These are phyloP conservation scores for Ia io DNA, from an alignment of 2,113 vertebrate genomes.

Conservation along the genomic window DNA sequence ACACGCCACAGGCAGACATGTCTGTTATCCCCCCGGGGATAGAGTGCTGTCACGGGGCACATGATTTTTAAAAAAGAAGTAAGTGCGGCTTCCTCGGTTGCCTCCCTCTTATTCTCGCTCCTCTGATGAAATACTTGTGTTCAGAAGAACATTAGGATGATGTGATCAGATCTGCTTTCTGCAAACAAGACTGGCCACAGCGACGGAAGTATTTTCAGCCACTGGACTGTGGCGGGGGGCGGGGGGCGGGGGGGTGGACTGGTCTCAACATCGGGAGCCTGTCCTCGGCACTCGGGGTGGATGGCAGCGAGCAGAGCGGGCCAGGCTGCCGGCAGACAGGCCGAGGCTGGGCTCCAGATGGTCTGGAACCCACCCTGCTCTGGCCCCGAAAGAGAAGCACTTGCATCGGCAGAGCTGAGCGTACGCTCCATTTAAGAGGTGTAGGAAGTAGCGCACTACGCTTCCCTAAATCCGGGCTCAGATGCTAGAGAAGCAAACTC, in stretches of 20 bases:
- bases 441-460: neutral
- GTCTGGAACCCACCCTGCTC: neutral
- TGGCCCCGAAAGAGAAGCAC: neutral
- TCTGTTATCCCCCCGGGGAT: neutral
- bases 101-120: neutral
- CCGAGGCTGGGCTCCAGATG: neutral
- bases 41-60: too few relatives aligned
- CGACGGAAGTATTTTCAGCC: neutral
- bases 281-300: slow-evolving; percentile 17
- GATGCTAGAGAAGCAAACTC: neutral
- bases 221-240: neutral
- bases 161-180: neutral
- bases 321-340: neutral
- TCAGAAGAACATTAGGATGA: neutral
- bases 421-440: neutral
- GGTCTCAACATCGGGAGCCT: neutral
- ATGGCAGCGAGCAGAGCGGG: neutral
- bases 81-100: neutral
- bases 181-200: neutral
- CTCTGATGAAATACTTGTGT: neutral
- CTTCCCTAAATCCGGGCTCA: neutral
- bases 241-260: too few relatives aligned
- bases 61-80: neutral
- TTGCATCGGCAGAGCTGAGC: neutral
- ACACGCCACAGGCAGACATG: neutral